A percentile compares a stretch with the other conserved stretches of the same genome.
phyloP scores from a whole-genome alignment of 1,140 invertebrate genomes.

The Diachasmimorpha longicaudata region DNA sequence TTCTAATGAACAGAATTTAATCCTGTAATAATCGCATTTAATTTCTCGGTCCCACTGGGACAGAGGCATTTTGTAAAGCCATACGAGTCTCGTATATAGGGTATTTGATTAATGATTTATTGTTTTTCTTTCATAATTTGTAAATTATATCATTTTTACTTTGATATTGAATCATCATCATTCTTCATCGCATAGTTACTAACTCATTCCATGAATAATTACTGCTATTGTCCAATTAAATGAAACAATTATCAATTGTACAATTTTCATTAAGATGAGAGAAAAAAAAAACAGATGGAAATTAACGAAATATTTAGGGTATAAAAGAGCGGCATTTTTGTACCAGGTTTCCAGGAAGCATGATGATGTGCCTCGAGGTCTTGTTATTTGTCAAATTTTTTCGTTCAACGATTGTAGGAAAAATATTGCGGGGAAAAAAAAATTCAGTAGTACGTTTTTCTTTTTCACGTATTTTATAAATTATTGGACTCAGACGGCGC shows the following conservation, averaged over 20 bases:
- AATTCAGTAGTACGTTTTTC: background rate
- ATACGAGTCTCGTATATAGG: background rate
- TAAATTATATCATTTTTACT: constrained; percentile 16
- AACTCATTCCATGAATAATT: constrained; percentile 15
- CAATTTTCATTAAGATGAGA: constrained; percentile 33
- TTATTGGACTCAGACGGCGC: constrained; percentile 9
- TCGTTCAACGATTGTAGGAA: background rate
- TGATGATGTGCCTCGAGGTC: constrained; percentile 27
- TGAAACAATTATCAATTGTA: constrained; percentile 19
- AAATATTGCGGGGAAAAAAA: background rate
- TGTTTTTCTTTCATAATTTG: background rate
- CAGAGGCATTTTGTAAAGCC: constrained; percentile 6
- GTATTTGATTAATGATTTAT: background rate
- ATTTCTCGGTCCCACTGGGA: constrained; percentile 26
- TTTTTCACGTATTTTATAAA: constrained; percentile 2
- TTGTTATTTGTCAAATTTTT: constrained; percentile 22
- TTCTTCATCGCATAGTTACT: constrained; percentile 7
- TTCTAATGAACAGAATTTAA: background rate
- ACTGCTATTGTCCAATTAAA: constrained; percentile 19
- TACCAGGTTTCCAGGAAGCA: constrained; percentile 23
- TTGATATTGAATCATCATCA: constrained; percentile 18
- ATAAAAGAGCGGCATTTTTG: constrained; percentile 28
- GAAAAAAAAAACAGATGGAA: background rate
- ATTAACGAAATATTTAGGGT: constrained; percentile 12
- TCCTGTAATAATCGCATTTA: constrained; percentile 12